Evolutionary conservation across 2,113 vertebrate species (phyloP).

Genomic region (Aegithalos caudatus): DNA sequence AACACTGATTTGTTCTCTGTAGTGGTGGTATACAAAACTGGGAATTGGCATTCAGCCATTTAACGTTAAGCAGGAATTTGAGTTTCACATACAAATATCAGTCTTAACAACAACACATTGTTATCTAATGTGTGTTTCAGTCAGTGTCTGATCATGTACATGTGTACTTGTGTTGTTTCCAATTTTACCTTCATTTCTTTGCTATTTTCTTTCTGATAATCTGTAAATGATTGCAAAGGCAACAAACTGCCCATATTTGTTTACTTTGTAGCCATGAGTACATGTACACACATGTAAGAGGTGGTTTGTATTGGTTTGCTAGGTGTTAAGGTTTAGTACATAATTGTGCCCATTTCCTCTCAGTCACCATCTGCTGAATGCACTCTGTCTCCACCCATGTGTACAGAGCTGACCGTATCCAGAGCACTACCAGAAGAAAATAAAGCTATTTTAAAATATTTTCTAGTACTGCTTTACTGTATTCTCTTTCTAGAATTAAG

Average conservation of each 20-base stretch:
- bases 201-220: neutral
- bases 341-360: neutral
- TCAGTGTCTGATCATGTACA: neutral
- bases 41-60: neutral
- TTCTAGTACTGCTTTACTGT: neutral
- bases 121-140: neutral
- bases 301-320: neutral
- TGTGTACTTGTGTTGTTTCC: neutral
- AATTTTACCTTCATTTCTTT: neutral
- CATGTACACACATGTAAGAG: neutral
- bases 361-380: neutral
- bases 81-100: neutral
- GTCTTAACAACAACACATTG: neutral
- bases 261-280: neutral
- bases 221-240: neutral
- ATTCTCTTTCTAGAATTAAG: neutral
- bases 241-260: neutral
- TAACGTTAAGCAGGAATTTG: neutral
- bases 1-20: neutral
- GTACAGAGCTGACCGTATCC: neutral
- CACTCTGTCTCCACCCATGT: neutral
- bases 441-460: neutral
- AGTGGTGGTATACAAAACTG: neutral
- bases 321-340: neutral
- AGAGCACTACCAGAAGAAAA: neutral